Conservation (phyloP, 1,140 invertebrate genomes). For the Calephelis nemesis region DNA sequence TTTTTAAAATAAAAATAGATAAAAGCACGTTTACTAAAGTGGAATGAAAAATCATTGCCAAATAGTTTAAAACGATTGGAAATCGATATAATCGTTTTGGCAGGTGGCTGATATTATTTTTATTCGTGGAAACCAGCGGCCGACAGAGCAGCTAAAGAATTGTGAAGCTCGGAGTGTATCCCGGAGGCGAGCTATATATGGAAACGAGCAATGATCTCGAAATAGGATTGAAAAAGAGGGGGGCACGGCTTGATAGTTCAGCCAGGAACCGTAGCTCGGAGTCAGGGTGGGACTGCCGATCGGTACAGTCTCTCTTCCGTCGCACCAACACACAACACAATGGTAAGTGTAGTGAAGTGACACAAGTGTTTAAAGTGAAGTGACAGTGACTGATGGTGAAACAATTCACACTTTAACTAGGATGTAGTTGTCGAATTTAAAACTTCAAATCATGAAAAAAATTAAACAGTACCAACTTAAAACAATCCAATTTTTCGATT, state of each 20-base stretch:
- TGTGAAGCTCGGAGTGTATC: constrained; percentile 40
- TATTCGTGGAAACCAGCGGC: constrained; percentile 29
- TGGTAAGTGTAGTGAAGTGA: constrained; percentile 66
- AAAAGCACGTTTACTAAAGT: no score
- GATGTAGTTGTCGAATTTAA: no score
- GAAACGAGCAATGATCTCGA: constrained; percentile 46
- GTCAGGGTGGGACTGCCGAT: constrained; percentile 75
- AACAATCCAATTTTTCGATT: no score
- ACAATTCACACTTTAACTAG: constrained; percentile 19
- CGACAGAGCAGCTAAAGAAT: constrained; percentile 37
- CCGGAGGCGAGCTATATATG: constrained; percentile 66
- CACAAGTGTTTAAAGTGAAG: constrained; percentile 29
- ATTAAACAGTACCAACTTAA: no score
- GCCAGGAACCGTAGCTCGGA: constrained; percentile 55
- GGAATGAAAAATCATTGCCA: background rate
- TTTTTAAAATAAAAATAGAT: background rate
- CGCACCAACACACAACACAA: constrained; percentile 65
- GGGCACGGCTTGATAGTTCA: constrained; percentile 42
- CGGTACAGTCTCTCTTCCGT: constrained; percentile 72
- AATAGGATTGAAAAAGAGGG: constrained; percentile 25
- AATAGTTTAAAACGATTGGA: constrained; percentile 4
- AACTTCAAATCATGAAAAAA: no score
- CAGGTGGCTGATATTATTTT: constrained; percentile 33
- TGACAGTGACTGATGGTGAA: constrained; percentile 41
- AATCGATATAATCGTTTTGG: constrained; percentile 24